These are phyloP conservation scores for Artibeus lituratus DNA, from an alignment of 2,797 vertebrate species.

Conservation along the genomic window DNA sequence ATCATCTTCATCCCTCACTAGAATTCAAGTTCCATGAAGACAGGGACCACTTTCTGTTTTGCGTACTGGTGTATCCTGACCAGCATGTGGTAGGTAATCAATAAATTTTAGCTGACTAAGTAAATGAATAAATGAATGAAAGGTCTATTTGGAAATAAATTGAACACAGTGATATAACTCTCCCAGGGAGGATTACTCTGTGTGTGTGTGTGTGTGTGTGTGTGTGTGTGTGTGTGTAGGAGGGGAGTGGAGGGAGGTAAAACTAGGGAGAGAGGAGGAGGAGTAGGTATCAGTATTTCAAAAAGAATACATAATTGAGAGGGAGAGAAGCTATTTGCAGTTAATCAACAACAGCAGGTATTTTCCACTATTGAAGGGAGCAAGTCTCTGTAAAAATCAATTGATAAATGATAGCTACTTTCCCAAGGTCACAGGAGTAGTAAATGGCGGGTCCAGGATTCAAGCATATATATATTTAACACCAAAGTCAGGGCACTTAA, in stretches of 20 bases:
- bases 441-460: not conserved
- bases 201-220: not conserved
- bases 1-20: not conserved
- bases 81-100: not conserved
- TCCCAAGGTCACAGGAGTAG: not conserved
- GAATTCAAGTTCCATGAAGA: not conserved
- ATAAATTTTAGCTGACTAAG: not conserved
- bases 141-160: not conserved
- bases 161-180: not conserved
- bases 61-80: no score
- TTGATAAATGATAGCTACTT: slow-evolving; percentile 22
- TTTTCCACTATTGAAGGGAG: not conserved
- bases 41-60: not conserved
- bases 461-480: not conserved
- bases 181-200: not conserved
- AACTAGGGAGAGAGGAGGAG: not conserved
- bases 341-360: not conserved
- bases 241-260: rapidly evolving
- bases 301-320: not conserved
- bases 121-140: not conserved
- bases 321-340: slow-evolving; percentile 13
- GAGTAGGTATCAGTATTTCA: not conserved
- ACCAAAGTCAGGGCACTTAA: not conserved
- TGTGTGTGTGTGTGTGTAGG: not conserved
- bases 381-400: slow-evolving; percentile 28